A percentile compares a stretch with the other conserved stretches of the same genome.
Evolutionary conservation across 2,888 invertebrate species (phyloP).

Genomic region (Pristionchus mayeri): DNA sequence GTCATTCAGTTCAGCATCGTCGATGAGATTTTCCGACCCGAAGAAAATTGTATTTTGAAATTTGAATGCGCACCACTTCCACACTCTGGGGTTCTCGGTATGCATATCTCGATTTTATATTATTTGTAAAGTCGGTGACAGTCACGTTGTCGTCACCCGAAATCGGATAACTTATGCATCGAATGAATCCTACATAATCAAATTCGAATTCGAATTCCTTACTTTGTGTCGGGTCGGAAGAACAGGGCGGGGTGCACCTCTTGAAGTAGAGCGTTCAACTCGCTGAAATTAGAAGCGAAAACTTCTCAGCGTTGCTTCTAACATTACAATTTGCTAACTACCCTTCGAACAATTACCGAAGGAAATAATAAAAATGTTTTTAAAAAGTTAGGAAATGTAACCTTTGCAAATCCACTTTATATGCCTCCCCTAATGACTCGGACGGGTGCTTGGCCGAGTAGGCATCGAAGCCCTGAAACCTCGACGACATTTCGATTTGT

Average conservation of each 20-base stretch:
- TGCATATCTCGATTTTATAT: not conserved
- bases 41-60: not conserved
- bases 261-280: not conserved
- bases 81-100: too few species aligned
- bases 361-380: too few species aligned
- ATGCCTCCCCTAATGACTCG: not conserved
- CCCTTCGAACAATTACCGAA: not conserved
- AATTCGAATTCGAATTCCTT: not conserved
- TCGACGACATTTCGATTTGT: not conserved
- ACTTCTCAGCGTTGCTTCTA: not conserved
- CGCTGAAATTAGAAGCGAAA: not conserved
- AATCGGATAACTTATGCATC: too few species aligned
- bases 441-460: slow-evolving; percentile 5
- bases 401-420: not conserved
- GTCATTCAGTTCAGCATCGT: not conserved
- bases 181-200: too few species aligned
- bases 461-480: slow-evolving; percentile 2
- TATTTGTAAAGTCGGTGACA: too few species aligned
- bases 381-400: not conserved
- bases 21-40: not conserved
- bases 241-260: not conserved
- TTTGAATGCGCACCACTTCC: too few species aligned
- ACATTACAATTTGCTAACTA: not conserved
- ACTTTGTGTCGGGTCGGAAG: slow-evolving; percentile 29
- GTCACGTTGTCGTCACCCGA: too few species aligned